Evolutionary conservation across 2,888 invertebrate species (phyloP).

Genomic region (Hydropsyche betteni): DNA sequence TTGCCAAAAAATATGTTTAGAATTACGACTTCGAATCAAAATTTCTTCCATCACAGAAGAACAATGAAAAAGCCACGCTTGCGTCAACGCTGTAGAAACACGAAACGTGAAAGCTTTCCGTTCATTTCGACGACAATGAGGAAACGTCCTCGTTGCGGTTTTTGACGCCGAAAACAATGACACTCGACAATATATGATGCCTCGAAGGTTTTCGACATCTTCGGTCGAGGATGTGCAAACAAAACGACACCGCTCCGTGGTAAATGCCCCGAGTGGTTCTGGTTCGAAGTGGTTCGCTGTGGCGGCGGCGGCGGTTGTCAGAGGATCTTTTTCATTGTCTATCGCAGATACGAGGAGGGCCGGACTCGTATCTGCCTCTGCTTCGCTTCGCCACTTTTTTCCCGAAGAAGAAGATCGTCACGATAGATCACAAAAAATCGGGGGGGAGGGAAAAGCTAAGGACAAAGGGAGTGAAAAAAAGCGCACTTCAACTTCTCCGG

Average conservation of each 20-base stretch:
- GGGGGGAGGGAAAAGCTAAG: not conserved
- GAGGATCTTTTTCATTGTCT: slow-evolving; percentile 25
- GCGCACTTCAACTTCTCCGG: slow-evolving; percentile 8
- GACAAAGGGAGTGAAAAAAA: slow-evolving; percentile 5
- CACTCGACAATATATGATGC: too few relatives aligned
- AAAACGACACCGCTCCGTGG: not conserved
- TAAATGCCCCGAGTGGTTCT: slow-evolving; percentile 17
- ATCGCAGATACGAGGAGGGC: not conserved
- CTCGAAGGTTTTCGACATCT: slow-evolving; percentile 13
- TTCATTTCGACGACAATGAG: too few relatives aligned
- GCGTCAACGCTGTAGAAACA: too few relatives aligned
- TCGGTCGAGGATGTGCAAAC: slow-evolving; percentile 7
- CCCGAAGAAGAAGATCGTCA: slow-evolving; percentile 1
- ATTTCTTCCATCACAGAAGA: too few relatives aligned
- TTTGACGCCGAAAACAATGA: slow-evolving; percentile 22
- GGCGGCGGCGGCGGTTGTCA: not conserved
- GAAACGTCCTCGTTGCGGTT: slow-evolving; percentile 2
- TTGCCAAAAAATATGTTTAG: too few relatives aligned
- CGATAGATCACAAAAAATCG: slow-evolving; percentile 28
- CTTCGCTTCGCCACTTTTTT: slow-evolving; percentile 13
- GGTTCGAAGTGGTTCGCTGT: not conserved
- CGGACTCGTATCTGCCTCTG: not conserved
- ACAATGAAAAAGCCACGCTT: too few relatives aligned
- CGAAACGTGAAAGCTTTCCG: too few relatives aligned
- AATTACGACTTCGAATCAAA: too few relatives aligned